These are phyloP conservation scores for Phengaris alcon DNA, from an alignment of 2,888 invertebrate species.

Conservation along the genomic window DNA sequence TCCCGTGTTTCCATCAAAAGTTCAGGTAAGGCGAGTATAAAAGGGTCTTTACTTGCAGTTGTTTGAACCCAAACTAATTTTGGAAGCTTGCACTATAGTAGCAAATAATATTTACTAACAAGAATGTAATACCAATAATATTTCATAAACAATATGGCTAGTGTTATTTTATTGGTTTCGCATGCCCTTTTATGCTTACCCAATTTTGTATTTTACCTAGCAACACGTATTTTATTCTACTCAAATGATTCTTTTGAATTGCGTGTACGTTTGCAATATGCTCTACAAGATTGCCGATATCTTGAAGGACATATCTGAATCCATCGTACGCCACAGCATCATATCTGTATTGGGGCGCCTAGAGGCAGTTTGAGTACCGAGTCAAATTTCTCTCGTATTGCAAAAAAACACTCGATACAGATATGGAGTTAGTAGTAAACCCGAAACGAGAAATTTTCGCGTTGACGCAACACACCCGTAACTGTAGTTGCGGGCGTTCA, in stretches of 20 bases:
- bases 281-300: constrained; percentile 45
- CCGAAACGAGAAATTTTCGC: neutral
- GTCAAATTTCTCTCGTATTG: constrained; percentile 68
- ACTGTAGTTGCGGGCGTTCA: no score
- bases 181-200: constrained; percentile 6
- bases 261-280: constrained; percentile 41
- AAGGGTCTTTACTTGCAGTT: neutral
- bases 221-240: neutral
- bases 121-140: neutral
- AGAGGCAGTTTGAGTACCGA: constrained; percentile 54
- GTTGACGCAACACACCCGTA: no score
- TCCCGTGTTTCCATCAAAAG: no score
- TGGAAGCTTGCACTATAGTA: neutral
- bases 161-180: neutral
- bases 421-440: constrained; percentile 66
- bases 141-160: neutral
- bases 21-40: neutral
- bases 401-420: constrained; percentile 61
- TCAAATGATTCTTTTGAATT: neutral
- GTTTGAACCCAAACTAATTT: neutral
- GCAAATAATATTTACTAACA: neutral
- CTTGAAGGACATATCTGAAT: constrained; percentile 57
- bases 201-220: neutral
- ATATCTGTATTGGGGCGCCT: constrained; percentile 72
- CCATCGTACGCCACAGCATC: constrained; percentile 65